Conservation (phyloP, 92 coral and sea anemone species). For the Porites rus region DNA sequence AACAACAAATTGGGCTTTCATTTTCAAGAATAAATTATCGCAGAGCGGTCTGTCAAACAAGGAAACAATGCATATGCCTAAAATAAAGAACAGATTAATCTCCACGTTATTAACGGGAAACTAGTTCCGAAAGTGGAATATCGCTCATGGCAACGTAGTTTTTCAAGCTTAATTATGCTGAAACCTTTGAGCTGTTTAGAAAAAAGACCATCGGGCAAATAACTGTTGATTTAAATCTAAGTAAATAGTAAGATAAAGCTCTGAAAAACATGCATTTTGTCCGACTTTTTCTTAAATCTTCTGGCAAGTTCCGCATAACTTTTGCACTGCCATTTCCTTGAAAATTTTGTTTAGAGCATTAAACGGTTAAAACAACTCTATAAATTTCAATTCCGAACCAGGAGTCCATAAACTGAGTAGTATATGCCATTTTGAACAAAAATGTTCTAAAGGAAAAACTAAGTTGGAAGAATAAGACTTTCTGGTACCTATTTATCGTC, state of each 20-base stretch:
- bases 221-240: neutral
- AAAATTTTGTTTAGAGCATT: no score
- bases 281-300: neutral
- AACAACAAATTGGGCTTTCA: constrained; percentile 19
- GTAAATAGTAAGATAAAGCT: neutral
- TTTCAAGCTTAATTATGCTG: constrained; percentile 21
- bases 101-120: neutral
- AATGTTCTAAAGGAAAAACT: no score
- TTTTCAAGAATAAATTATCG: neutral
- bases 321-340: no score
- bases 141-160: neutral
- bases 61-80: neutral
- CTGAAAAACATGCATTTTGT: neutral
- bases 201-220: neutral
- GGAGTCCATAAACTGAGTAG: no score
- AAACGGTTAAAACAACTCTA: no score
- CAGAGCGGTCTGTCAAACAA: neutral
- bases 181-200: constrained; percentile 11
- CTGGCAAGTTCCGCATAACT: no score
- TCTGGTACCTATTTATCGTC: no score
- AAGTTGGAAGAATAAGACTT: no score
- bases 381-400: no score
- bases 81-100: neutral
- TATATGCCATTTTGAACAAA: no score
- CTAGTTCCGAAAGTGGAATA: constrained; percentile 13